Percentiles rank a stretch among this genome's conserved stretches.
These are phyloP conservation scores for Elaeidobius kamerunicus DNA, from an alignment of 2,888 invertebrate species.

Conservation along the genomic window DNA sequence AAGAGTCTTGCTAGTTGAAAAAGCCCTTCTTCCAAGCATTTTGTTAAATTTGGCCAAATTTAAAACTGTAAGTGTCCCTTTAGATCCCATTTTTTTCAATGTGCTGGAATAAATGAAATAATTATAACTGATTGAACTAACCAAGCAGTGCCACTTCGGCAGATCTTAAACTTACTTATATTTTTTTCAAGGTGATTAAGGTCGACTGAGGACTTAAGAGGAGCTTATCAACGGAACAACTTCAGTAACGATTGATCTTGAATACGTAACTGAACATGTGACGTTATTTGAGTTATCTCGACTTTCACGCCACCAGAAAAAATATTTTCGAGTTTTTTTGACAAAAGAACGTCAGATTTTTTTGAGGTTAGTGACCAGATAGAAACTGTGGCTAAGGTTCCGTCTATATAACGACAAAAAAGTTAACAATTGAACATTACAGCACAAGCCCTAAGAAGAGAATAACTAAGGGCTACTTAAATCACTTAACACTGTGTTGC, in stretches of 20 bases:
- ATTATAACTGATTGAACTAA: slow-evolving; percentile 16
- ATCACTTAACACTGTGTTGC: too few species aligned
- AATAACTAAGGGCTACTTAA: too few species aligned
- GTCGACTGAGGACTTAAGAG: slow-evolving; percentile 35
- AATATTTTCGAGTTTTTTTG: slow-evolving; percentile 18
- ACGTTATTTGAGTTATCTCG: slow-evolving; percentile 13
- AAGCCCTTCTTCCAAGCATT: slow-evolving; percentile 49
- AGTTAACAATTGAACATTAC: too few species aligned
- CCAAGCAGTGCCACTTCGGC: too few species aligned
- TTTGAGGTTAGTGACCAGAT: slow-evolving; percentile 12
- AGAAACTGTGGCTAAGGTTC: not conserved
- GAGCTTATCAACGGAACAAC: slow-evolving; percentile 19
- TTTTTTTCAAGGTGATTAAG: slow-evolving; percentile 39
- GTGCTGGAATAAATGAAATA: slow-evolving; percentile 7
- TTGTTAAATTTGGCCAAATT: slow-evolving; percentile 43
- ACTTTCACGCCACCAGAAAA: slow-evolving; percentile 11
- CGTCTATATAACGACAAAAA: too few species aligned
- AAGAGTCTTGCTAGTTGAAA: slow-evolving; percentile 53
- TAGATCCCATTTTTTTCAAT: slow-evolving; percentile 36
- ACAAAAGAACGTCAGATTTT: slow-evolving; percentile 7
- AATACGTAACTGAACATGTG: slow-evolving; percentile 29
- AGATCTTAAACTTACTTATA: slow-evolving; percentile 16
- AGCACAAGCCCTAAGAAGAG: too few species aligned
- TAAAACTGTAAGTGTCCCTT: slow-evolving; percentile 40
- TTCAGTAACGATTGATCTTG: slow-evolving; percentile 17